Evolutionary conservation across 1,140 invertebrate species (phyloP), one percentile per base, ranked within the genome.

Genomic region (Patella vulgata): DNA sequence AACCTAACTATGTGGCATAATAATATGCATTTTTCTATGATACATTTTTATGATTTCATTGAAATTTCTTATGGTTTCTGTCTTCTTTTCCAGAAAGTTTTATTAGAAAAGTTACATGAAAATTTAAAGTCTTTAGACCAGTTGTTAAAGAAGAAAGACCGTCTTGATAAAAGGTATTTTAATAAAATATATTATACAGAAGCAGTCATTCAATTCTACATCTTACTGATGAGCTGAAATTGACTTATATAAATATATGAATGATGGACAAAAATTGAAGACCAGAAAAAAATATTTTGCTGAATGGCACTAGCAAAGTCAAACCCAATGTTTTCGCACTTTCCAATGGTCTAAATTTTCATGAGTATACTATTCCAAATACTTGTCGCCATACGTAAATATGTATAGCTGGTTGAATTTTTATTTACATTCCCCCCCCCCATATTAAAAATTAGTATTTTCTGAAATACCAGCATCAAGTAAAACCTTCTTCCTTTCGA

Each of bases 71-170:
- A 8, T 54, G 19, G 5, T n/a, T 54, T 54, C 40, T 31, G 28
- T 54, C 40, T 14, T 66, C 61, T 63, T 71, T 85, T 85, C 21
- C 74, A 95, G 90, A 87, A 87, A 62, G 86, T 87, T 61, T 81
- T 97, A 12, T 87, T 95, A 44, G 83, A 84, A n/a, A 90, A 90
- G 44, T 87, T 95, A 33, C 88, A 90, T 69, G 83, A 86, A 42
- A 81, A 85, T 60, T 66, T 89, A 30, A 81, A 83, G 30, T 75
- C 77, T 9, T 84, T 86, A 48, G 88, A 88, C 56, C 77, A 73
- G 28, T 71, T 79, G 21, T 71, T 82, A 54, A 88, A 88, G 73
- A 83, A 86, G 56, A 82, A 85, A 58, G 88, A 89, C 51, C 90
- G 90, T 66, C 78, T 93, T 59, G 78, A 72, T 12, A 78, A 76